A percentile compares a stretch with the other conserved stretches of the same genome.
Evolutionary conservation across 1,140 invertebrate genomes (phyloP).

Genomic region (Calliopsis andreniformis): DNA sequence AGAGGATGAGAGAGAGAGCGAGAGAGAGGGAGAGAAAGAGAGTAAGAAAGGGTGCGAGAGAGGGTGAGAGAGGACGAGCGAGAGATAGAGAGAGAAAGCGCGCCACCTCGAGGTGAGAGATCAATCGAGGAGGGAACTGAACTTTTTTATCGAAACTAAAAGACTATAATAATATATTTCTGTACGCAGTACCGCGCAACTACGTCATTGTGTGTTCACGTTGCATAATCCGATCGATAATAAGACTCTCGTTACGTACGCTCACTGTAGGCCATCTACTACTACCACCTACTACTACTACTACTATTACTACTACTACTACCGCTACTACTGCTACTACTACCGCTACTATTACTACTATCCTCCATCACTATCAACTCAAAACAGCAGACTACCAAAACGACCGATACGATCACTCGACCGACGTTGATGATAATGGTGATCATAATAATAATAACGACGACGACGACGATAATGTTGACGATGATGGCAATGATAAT

Average conservation of each 20-base stretch:
- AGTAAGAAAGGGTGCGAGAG: constrained; percentile 43
- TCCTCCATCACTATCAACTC: constrained; percentile 56
- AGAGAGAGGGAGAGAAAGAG: constrained; percentile 49
- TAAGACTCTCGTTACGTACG: constrained; percentile 80
- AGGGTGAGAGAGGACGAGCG: constrained; percentile 56
- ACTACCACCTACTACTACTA: constrained; percentile 63
- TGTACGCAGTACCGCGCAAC: constrained; percentile 81
- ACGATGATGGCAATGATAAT: constrained; percentile 1
- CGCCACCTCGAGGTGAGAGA: constrained; percentile 66
- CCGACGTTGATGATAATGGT: constrained; percentile 51
- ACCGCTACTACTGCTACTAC: constrained; percentile 55
- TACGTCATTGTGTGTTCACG: constrained; percentile 81
- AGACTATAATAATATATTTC: constrained; percentile 82
- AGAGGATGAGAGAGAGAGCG: constrained; percentile 27
- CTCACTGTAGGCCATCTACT: constrained; percentile 74
- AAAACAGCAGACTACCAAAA: constrained; percentile 54
- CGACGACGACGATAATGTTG: constrained; percentile 8
- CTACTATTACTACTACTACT: constrained; percentile 56
- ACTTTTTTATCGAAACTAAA: constrained; percentile 83
- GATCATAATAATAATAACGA: constrained; percentile 24
- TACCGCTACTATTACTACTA: constrained; percentile 58
- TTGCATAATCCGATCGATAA: constrained; percentile 81
- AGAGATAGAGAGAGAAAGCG: constrained; percentile 64
- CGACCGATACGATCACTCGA: constrained; percentile 58
- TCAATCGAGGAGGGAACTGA: constrained; percentile 81